These are phyloP conservation scores for Scytalopus superciliaris DNA, from an alignment of 2,113 vertebrate species.

Conservation along the genomic window DNA sequence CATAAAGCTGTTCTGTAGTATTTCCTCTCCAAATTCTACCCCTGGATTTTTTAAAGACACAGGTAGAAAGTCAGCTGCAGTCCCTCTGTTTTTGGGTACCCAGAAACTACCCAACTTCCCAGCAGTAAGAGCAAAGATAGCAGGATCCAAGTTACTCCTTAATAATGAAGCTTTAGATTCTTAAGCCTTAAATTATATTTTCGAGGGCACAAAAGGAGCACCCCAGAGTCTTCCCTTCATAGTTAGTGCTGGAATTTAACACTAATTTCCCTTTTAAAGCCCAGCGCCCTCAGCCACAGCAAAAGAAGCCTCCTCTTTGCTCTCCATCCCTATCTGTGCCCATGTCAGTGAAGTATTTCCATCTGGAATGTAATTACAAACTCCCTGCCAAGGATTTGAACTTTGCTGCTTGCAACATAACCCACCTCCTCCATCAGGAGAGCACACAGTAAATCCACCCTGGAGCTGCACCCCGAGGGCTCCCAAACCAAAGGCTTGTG, in stretches of 20 bases:
- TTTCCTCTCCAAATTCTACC: neutral
- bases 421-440: neutral
- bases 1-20: neutral
- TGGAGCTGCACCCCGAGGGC: neutral
- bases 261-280: neutral
- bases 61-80: neutral
- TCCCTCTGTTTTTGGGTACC: neutral
- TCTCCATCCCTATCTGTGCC: neutral
- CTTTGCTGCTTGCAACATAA: conserved; percentile 35
- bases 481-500: neutral
- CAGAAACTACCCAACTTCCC: neutral
- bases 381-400: conserved; percentile 26
- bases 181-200: neutral
- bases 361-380: conserved; percentile 16
- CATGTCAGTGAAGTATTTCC: neutral
- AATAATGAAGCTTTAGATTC: neutral
- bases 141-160: neutral
- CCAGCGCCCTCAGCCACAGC: neutral
- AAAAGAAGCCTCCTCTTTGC: neutral
- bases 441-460: neutral
- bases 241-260: neutral
- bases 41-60: neutral
- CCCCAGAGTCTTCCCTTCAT: neutral
- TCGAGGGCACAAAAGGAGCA: neutral
- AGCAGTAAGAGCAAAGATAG: neutral